phyloP scores from a whole-genome alignment of 64 coral and sea anemone genomes.

The Hydrozoanthus tunicans region DNA sequence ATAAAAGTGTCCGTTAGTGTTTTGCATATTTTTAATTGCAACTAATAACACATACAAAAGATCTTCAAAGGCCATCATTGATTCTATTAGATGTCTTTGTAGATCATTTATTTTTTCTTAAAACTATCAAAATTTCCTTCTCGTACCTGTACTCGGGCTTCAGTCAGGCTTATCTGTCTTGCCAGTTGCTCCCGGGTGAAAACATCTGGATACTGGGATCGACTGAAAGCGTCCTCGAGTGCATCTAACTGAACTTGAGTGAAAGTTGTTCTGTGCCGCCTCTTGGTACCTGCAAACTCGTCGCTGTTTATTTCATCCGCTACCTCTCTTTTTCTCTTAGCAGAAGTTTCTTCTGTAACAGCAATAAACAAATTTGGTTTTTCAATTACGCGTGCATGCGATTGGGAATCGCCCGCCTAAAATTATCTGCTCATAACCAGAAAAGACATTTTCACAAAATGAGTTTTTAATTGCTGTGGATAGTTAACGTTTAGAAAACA shows the following conservation, averaged over 20 bases:
- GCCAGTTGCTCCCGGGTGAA: conserved; percentile 86
- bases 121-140: not conserved
- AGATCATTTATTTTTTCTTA: conserved; percentile 30
- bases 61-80: conserved; percentile 72
- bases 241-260: conserved; percentile 84
- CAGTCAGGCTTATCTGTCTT: conserved; percentile 73
- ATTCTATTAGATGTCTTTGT: conserved; percentile 61
- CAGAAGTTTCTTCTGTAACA: conserved; percentile 31
- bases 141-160: conserved; percentile 87
- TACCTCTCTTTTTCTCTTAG: conserved; percentile 73
- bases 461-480: conserved; percentile 59
- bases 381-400: not conserved
- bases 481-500: conserved; percentile 43
- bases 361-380: conserved; percentile 11
- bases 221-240: conserved; percentile 76
- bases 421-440: not conserved
- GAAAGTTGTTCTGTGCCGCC: conserved; percentile 87
- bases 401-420: not conserved
- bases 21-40: conserved; percentile 76
- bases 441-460: conserved; percentile 25
- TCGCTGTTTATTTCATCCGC: conserved; percentile 42
- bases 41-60: conserved; percentile 83
- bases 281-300: conserved; percentile 66
- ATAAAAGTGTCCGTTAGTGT: conserved; percentile 46
- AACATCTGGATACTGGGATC: conserved; percentile 85